Evolutionary conservation across 1,140 invertebrate genomes (phyloP), one percentile per base, ranked within the genome.

Genomic region (Danaus plexippus): DNA sequence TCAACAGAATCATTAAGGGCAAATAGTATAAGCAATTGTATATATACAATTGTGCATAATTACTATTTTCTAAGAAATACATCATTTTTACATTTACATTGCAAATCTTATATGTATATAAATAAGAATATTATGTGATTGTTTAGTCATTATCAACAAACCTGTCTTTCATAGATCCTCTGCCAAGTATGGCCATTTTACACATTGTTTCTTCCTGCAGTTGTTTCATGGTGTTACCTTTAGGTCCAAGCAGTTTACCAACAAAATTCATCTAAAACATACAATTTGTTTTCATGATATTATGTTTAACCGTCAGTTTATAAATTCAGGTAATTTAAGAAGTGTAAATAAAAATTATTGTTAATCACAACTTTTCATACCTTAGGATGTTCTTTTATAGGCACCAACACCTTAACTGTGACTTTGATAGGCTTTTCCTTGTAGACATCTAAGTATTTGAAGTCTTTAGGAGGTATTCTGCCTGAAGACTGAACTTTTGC

Each of bases 81-180:
- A 32, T 5, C 7, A 6, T 32, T 32, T 7, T 6, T 32, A 32
- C 2, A 4, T 32, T 0, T 3, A 7, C 7, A 7, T 32, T 5
- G 1, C 5, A 2, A 32, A 32, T 2, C 22, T 6, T 32, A 22
- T 22, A 6, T 32, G 7, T 4, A 32, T 32, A 32, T 32, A 15
- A 15, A 1, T 32, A 32, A 32, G 22, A 32, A 32, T 32, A 6
- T 32, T 32, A 6, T 32, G 18, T 22, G 18, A 7, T 3, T 32
- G 7, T 0, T 32, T 32, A 32, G 22, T 6, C 2, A 32, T 32
- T 32, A 32, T 15, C 18, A 44, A 51, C 12, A 91, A 90, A 87
- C 95, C 77, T 94, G 87, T 98, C 96, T 71, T 95, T 93, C 94
- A 98, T 98, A 1, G 96, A 98, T 55, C 97, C 97, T 73, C 94